A percentile compares a stretch with the other conserved stretches of the same genome.
These are phyloP conservation scores for Psococerastis gibbosa DNA, from an alignment of 2,888 invertebrate genomes.

Conservation along the genomic window DNA sequence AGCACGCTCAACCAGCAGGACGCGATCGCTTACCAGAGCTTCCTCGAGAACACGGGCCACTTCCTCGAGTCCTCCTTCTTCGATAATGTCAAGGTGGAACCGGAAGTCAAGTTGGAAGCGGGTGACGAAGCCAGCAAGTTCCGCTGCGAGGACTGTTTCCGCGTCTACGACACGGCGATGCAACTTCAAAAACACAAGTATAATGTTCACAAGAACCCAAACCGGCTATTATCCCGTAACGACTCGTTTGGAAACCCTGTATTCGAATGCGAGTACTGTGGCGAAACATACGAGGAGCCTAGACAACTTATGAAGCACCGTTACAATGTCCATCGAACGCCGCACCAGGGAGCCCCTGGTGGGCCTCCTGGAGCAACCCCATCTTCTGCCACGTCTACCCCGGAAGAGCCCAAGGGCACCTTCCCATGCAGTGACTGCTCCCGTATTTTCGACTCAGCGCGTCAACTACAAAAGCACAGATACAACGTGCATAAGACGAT, in stretches of 20 bases:
- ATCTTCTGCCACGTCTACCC: not conserved
- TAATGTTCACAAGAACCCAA: conserved; percentile 8
- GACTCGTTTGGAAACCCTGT: conserved; percentile 7
- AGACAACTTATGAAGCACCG: conserved; percentile 7
- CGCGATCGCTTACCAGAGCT: conserved; percentile 4
- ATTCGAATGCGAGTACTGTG: conserved; percentile 3
- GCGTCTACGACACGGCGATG: not conserved
- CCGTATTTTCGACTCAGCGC: not conserved
- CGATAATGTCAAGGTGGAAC: conserved; percentile 3
- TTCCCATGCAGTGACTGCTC: not conserved
- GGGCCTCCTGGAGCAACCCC: too few species aligned
- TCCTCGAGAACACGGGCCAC: conserved; percentile 5
- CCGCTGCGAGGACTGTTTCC: conserved; percentile 3
- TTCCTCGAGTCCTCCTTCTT: conserved; percentile 4
- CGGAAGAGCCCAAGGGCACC: not conserved
- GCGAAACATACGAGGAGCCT: conserved; percentile 4
- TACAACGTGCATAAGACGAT: conserved; percentile 2
- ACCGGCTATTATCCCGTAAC: not conserved
- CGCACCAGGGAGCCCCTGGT: not conserved
- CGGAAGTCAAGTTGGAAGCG: not conserved
- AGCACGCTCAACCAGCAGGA: not conserved
- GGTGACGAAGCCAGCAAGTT: conserved; percentile 1
- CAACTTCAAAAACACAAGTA: conserved; percentile 6
- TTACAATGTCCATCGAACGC: conserved; percentile 4
- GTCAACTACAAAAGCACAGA: conserved; percentile 4